Conservation (phyloP, 2,797 vertebrate species). For the Moxostoma hubbsi region DNA sequence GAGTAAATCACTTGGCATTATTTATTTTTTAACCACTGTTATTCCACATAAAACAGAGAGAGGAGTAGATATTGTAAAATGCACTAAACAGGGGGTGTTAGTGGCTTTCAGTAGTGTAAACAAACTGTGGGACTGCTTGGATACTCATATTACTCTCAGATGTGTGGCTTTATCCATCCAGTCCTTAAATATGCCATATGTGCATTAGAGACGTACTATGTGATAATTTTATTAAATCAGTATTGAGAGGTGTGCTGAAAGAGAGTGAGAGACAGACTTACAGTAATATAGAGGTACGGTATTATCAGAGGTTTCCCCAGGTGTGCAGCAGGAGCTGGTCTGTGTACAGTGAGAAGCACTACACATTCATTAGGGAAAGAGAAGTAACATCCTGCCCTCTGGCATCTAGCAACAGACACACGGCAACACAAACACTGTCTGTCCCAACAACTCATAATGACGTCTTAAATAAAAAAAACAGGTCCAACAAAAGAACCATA, state of each 20-base stretch:
- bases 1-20: neutral
- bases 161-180: neutral
- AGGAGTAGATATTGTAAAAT: neutral
- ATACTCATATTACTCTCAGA: neutral
- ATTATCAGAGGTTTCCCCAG: conserved; percentile 62
- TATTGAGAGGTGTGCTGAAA: conserved; percentile 2
- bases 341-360: conserved; percentile 70
- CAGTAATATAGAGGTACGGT: conserved; percentile 23
- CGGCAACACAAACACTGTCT: conserved; percentile 75
- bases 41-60: neutral
- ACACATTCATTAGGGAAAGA: conserved; percentile 73
- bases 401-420: conserved; percentile 74
- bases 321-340: conserved; percentile 72
- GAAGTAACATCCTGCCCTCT: conserved; percentile 65
- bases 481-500: conserved; percentile 51
- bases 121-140: neutral
- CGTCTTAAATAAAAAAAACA: conserved; percentile 20
- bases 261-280: conserved; percentile 20
- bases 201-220: neutral
- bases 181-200: neutral
- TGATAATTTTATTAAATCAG: conserved; percentile 10
- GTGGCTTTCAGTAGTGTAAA: neutral
- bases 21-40: neutral
- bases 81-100: neutral
- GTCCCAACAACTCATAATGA: conserved; percentile 72